A percentile compares a stretch with the other conserved stretches of the same genome.
Evolutionary conservation across 2,113 vertebrate genomes (phyloP).

Genomic region (Bujurquina vittata): DNA sequence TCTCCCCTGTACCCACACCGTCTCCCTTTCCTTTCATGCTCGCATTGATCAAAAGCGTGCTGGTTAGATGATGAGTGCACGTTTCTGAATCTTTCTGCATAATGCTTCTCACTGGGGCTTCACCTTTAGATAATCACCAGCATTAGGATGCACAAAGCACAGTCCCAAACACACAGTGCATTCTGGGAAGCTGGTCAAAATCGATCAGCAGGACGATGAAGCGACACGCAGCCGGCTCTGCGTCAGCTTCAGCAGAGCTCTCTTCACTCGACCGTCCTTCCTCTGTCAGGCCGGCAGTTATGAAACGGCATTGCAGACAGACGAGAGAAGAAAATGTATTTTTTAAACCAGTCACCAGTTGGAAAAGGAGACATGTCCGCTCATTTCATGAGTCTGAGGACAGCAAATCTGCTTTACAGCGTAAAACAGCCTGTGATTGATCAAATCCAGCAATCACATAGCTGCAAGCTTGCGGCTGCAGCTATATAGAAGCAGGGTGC

Average conservation of each 20-base stretch:
- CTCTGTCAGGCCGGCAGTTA: not conserved
- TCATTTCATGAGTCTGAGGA: too few relatives aligned
- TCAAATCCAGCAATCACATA: too few relatives aligned
- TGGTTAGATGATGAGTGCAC: not conserved
- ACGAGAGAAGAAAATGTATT: too few relatives aligned
- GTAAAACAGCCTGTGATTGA: too few relatives aligned
- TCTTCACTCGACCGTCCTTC: too few relatives aligned
- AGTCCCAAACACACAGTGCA: conserved; percentile 39
- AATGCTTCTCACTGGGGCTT: conserved; percentile 32
- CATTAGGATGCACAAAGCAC: conserved; percentile 50
- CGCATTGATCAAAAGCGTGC: conserved; percentile 19
- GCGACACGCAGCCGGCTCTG: not conserved
- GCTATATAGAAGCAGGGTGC: too few relatives aligned
- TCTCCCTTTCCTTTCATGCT: not conserved
- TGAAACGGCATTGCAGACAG: not conserved
- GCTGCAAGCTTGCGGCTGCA: too few relatives aligned
- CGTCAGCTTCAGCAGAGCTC: not conserved
- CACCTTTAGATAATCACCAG: conserved; percentile 16
- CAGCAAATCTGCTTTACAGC: too few relatives aligned
- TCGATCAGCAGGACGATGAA: conserved; percentile 19
- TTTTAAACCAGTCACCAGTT: too few relatives aligned
- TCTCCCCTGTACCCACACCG: not conserved
- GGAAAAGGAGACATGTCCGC: not conserved
- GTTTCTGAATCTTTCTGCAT: conserved; percentile 25
- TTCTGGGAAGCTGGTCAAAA: not conserved